Conservation (phyloP, 1,140 invertebrate genomes). For the Hyphantria cunea region DNA sequence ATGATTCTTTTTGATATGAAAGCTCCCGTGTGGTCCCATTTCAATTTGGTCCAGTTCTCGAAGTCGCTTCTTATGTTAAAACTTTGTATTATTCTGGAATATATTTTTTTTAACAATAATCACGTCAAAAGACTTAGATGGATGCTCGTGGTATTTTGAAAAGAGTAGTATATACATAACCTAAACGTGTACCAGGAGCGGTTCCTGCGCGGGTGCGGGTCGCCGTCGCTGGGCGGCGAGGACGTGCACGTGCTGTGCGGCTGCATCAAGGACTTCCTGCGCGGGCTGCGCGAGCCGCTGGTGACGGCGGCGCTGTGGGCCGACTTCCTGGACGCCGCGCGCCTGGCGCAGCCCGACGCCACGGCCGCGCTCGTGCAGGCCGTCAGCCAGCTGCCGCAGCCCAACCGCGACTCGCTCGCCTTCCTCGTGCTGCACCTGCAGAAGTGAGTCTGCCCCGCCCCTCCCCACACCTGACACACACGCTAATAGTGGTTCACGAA, state of each 20-base stretch:
- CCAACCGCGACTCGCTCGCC: conserved; percentile 93
- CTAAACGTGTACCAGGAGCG: too few species aligned
- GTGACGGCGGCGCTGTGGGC: conserved; percentile 88
- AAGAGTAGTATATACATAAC: too few species aligned
- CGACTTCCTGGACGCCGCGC: conserved; percentile 80
- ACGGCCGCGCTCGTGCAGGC: conserved; percentile 83
- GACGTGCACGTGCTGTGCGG: conserved; percentile 77
- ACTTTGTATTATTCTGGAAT: too few species aligned
- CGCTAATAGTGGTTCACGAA: too few species aligned
- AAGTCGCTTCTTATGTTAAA: too few species aligned
- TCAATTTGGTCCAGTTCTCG: too few species aligned
- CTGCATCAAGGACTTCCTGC: conserved; percentile 91
- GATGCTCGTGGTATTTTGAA: too few species aligned
- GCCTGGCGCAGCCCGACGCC: conserved; percentile 75
- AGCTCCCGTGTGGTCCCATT: too few species aligned
- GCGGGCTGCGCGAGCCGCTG: conserved; percentile 91
- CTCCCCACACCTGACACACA: too few species aligned
- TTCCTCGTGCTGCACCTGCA: conserved; percentile 92
- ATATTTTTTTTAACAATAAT: too few species aligned
- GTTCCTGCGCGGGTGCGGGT: conserved; percentile 75
- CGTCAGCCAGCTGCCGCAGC: conserved; percentile 88
- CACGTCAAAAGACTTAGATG: too few species aligned
- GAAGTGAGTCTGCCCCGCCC: conserved; percentile 62
- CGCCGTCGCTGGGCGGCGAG: conserved; percentile 60
- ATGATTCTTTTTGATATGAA: too few species aligned